Conservation (phyloP, 2,113 vertebrate species). For the Miniopterus natalensis region DNA sequence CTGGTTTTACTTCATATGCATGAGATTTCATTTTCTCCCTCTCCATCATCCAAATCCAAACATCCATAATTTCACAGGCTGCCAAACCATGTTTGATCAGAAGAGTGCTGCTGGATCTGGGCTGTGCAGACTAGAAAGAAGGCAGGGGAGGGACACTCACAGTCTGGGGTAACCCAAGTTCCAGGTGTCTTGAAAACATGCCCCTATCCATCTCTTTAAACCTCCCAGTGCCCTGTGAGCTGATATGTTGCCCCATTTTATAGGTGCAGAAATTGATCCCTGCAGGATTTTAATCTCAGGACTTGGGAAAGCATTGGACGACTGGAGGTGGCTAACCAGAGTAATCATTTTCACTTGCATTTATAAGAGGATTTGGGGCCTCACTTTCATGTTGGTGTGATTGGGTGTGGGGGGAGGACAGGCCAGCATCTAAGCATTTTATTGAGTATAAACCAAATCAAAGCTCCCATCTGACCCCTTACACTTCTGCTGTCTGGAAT, state of each 20-base stretch:
- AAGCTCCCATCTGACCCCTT: not conserved
- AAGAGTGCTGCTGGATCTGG: not conserved
- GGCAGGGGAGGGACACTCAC: too few relatives aligned
- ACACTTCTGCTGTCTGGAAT: not conserved
- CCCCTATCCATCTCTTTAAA: not conserved
- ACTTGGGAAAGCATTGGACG: not conserved
- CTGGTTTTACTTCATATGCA: not conserved
- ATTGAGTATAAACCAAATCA: not conserved
- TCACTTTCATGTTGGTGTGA: not conserved
- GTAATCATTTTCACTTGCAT: not conserved
- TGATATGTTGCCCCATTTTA: not conserved
- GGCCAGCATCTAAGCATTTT: not conserved
- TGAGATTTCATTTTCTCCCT: not conserved
- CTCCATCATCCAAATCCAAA: not conserved
- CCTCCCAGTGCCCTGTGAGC: not conserved
- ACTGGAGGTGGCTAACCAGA: not conserved
- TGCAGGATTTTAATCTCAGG: not conserved
- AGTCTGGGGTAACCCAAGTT: accelerated
- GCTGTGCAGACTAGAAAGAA: not conserved
- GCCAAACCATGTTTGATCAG: not conserved
- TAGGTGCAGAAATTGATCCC: not conserved
- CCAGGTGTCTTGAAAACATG: not conserved
- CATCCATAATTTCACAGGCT: conserved; percentile 3
- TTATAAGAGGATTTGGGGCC: not conserved
- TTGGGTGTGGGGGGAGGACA: not conserved